Evolutionary conservation across 2,888 invertebrate genomes (phyloP).

Genomic region (Magallana nippona): DNA sequence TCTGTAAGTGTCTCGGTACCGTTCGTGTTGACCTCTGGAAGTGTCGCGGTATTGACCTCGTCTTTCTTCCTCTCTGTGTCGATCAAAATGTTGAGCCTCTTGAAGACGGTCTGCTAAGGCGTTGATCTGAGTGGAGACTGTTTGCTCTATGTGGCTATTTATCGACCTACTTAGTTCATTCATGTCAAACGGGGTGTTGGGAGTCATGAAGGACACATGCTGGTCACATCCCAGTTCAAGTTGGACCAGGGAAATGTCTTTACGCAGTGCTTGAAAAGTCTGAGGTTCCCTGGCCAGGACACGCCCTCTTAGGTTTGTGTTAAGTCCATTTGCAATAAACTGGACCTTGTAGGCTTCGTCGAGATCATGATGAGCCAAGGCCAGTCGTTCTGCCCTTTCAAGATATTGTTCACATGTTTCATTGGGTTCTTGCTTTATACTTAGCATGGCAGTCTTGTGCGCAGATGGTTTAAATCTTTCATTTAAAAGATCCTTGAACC

Average conservation of each 20-base stretch:
- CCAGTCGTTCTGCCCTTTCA: background rate
- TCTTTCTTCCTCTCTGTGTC: too few species aligned
- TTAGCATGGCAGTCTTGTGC: background rate
- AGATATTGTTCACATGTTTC: constrained; percentile 15
- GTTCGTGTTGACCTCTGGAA: too few species aligned
- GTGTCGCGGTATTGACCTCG: too few species aligned
- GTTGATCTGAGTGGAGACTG: too few species aligned
- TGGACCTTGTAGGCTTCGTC: constrained; percentile 5
- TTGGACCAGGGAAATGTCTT: background rate
- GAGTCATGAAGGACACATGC: background rate
- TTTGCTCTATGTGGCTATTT: background rate
- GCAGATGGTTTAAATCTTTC: constrained; percentile 5
- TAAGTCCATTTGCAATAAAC: background rate
- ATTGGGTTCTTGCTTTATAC: background rate
- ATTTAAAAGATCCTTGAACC: background rate
- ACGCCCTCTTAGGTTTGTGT: too few species aligned
- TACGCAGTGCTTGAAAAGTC: background rate
- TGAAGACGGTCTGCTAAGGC: too few species aligned
- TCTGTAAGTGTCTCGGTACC: too few species aligned
- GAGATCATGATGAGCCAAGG: background rate
- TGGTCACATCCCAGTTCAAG: background rate
- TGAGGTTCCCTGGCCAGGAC: background rate
- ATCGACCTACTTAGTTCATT: background rate
- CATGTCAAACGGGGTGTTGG: background rate
- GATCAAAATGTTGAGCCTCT: too few species aligned